phyloP scores from a whole-genome alignment of 1,140 invertebrate genomes.

The Magallana angulata region DNA sequence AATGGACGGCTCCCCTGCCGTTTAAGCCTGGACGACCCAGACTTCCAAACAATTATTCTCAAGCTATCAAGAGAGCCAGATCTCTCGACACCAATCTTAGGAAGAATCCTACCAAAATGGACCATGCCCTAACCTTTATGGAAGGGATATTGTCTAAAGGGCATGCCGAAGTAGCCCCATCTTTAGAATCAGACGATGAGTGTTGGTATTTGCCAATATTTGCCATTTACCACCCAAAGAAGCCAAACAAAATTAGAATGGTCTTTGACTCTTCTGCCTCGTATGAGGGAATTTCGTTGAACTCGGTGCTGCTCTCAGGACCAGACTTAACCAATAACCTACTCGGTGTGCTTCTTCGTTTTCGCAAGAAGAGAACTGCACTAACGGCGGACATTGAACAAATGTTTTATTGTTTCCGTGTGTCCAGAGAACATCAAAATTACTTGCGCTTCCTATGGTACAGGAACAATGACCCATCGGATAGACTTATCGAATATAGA shows the following conservation, averaged over 20 bases:
- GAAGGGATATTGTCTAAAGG: slow-evolving; percentile 5
- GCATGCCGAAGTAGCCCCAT: neutral
- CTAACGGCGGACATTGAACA: slow-evolving; percentile 66
- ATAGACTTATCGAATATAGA: slow-evolving; percentile 53
- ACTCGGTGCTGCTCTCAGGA: slow-evolving; percentile 65
- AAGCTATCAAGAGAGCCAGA: slow-evolving; percentile 26
- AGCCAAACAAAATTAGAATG: too few species aligned
- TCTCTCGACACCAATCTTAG: neutral
- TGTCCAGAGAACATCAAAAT: slow-evolving; percentile 48
- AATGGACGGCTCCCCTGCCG: slow-evolving; percentile 44
- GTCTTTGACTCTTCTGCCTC: neutral
- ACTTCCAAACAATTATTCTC: slow-evolving; percentile 39
- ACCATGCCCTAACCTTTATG: slow-evolving; percentile 30
- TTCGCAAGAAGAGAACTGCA: slow-evolving; percentile 61
- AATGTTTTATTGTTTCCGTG: slow-evolving; percentile 52
- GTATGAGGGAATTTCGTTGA: slow-evolving; percentile 59
- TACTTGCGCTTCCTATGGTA: slow-evolving; percentile 57
- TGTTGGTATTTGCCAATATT: too few species aligned
- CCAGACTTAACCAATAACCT: slow-evolving; percentile 65
- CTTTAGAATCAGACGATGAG: too few species aligned
- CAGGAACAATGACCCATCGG: slow-evolving; percentile 41
- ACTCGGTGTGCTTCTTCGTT: slow-evolving; percentile 26
- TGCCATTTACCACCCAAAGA: too few species aligned
- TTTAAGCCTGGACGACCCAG: slow-evolving; percentile 15
- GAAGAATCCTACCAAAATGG: slow-evolving; percentile 32